A percentile compares a stretch with the other conserved stretches of the same genome.
phyloP scores from a whole-genome alignment of 1,140 invertebrate genomes.

The Pseudoatta argentina region DNA sequence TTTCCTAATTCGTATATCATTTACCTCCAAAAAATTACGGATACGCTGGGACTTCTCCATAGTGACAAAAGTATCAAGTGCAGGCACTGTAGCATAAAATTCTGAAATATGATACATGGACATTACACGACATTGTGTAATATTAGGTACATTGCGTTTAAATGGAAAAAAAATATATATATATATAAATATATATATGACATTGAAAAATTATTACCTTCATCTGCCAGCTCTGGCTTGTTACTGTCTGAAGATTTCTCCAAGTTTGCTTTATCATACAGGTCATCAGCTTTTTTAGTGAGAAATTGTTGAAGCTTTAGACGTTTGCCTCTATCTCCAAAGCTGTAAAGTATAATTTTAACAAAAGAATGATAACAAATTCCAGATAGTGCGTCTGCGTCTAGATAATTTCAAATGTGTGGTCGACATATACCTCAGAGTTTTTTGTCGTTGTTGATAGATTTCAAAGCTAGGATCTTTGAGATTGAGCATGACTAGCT shows the following conservation, averaged over 20 bases:
- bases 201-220: slow-evolving; percentile 79
- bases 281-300: slow-evolving; percentile 91
- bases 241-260: slow-evolving; percentile 84
- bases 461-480: slow-evolving; percentile 90
- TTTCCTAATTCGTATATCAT: background rate
- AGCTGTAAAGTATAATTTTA: slow-evolving; percentile 84
- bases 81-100: slow-evolving; percentile 93
- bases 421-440: slow-evolving; percentile 83
- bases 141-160: background rate
- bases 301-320: slow-evolving; percentile 94
- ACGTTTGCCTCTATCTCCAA: slow-evolving; percentile 93
- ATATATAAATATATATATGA: too few species aligned
- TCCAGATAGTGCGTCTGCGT: too few species aligned
- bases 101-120: slow-evolving; percentile 87
- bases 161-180: too few species aligned
- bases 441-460: slow-evolving; percentile 92
- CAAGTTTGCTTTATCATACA: slow-evolving; percentile 88
- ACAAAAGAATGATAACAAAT: background rate
- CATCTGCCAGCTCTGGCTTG: slow-evolving; percentile 83
- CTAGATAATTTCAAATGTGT: background rate
- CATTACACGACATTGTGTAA: background rate
- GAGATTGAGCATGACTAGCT: slow-evolving; percentile 89
- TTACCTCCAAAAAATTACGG: slow-evolving; percentile 93
- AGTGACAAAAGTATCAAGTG: slow-evolving; percentile 92
- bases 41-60: slow-evolving; percentile 91